A percentile compares a stretch with the other conserved stretches of the same genome.
Conservation (phyloP, 2,797 vertebrate genomes). For the Rhinichthys osculus region DNA sequence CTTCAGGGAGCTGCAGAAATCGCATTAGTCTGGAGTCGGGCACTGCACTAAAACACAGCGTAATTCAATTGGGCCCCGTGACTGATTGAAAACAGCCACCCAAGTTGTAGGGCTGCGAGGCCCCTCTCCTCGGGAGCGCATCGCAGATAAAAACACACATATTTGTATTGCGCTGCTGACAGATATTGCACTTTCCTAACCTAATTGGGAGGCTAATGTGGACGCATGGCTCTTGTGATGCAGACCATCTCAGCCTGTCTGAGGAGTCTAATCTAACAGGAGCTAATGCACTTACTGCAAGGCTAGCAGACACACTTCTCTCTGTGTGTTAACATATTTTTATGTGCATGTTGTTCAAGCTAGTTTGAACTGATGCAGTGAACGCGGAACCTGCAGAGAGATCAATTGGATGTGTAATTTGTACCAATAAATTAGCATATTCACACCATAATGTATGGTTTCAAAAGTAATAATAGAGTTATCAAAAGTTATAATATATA, state of each 20-base stretch:
- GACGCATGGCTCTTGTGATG: slow-evolving; percentile 89
- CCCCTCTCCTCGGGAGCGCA: slow-evolving; percentile 77
- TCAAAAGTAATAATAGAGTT: neutral
- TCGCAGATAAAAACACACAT: slow-evolving; percentile 94
- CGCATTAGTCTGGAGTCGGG: slow-evolving; percentile 99
- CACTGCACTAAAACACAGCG: slow-evolving; percentile 96
- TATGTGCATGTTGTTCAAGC: slow-evolving; percentile 7
- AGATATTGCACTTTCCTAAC: slow-evolving; percentile 98
- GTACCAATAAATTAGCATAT: neutral
- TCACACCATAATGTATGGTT: neutral
- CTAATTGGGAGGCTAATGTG: slow-evolving; percentile 92
- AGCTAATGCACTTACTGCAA: slow-evolving; percentile 73
- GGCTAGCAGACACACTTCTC: slow-evolving; percentile 39
- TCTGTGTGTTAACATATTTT: slow-evolving; percentile 44
- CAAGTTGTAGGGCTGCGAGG: slow-evolving; percentile 82
- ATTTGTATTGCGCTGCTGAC: slow-evolving; percentile 98
- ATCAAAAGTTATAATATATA: neutral
- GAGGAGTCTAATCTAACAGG: slow-evolving; percentile 74
- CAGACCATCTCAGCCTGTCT: slow-evolving; percentile 74
- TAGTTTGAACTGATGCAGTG: neutral
- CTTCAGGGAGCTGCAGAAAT: slow-evolving; percentile 97
- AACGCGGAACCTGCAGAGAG: neutral
- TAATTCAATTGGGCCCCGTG: slow-evolving; percentile 97
- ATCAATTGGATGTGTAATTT: neutral
- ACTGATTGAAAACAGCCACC: slow-evolving; percentile 97